phyloP scores from a whole-genome alignment of 2,797 vertebrate species.

The Lagorchestes hirsutus region DNA sequence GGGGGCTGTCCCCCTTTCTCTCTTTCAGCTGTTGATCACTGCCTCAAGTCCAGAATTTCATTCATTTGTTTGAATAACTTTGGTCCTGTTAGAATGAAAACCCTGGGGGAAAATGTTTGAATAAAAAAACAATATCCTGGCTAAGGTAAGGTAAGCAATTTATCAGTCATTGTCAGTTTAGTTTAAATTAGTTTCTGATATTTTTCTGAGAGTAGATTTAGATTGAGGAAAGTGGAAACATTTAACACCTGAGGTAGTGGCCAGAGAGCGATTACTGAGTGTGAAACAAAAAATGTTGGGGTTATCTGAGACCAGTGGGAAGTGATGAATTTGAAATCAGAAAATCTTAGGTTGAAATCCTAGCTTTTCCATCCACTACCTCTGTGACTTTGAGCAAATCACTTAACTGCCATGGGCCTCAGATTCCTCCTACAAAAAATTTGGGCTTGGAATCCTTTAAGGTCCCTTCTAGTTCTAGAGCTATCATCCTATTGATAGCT shows the following conservation, averaged over 20 bases:
- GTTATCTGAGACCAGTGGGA: neutral
- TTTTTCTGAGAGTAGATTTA: neutral
- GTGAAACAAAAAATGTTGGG: neutral
- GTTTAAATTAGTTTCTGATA: neutral
- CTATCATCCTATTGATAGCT: neutral
- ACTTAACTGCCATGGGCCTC: neutral
- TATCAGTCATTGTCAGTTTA: neutral
- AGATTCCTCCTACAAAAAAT: neutral
- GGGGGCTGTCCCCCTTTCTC: neutral
- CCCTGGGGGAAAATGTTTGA: neutral
- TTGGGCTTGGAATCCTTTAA: neutral
- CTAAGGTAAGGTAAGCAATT: neutral
- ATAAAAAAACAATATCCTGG: neutral
- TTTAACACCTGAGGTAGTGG: neutral
- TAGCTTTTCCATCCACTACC: neutral
- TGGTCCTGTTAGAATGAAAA: neutral
- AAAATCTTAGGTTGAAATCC: neutral
- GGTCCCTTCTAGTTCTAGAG: neutral
- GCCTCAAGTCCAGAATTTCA: neutral
- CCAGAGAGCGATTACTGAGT: neutral
- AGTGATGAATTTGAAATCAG: neutral
- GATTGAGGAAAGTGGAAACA: neutral
- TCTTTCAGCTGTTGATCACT: neutral
- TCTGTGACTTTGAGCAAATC: neutral
- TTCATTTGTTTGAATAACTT: neutral